Evolutionary conservation across 2,113 vertebrate genomes (phyloP).

Genomic region (Podilymbus podiceps): DNA sequence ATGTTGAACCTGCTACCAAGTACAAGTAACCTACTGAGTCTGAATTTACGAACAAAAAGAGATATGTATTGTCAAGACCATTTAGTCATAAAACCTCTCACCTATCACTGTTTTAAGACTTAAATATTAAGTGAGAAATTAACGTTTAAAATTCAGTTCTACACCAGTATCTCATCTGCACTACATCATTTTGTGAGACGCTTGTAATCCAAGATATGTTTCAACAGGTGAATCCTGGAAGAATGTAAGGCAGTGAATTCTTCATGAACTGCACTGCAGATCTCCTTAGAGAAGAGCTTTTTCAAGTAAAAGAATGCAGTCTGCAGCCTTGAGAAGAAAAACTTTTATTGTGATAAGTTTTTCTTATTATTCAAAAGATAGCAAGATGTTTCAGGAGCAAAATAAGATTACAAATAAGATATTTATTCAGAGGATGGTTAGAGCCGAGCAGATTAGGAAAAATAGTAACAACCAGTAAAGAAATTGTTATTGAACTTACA

Average conservation of each 20-base stretch:
- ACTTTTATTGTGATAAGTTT: neutral
- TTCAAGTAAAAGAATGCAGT: neutral
- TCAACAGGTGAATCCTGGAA: neutral
- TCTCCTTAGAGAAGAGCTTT: neutral
- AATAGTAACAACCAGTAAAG: neutral
- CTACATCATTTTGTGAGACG: neutral
- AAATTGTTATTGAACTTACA: neutral
- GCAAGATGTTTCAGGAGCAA: neutral
- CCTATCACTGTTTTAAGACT: neutral
- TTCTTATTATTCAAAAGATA: neutral
- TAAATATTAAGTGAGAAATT: neutral
- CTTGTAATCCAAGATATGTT: neutral
- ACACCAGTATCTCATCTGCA: neutral
- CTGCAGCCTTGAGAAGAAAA: neutral
- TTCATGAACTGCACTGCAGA: neutral
- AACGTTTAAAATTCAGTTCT: neutral
- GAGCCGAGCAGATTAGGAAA: neutral
- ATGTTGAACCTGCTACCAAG: neutral
- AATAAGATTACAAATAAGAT: neutral
- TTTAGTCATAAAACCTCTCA: neutral
- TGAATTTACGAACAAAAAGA: neutral
- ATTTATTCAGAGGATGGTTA: neutral
- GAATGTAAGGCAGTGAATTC: neutral
- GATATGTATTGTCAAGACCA: neutral
- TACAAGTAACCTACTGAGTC: neutral